Base-by-base conservation (phyloP, 2,888 invertebrate genomes). In the Pherbina coryleti region DNA sequence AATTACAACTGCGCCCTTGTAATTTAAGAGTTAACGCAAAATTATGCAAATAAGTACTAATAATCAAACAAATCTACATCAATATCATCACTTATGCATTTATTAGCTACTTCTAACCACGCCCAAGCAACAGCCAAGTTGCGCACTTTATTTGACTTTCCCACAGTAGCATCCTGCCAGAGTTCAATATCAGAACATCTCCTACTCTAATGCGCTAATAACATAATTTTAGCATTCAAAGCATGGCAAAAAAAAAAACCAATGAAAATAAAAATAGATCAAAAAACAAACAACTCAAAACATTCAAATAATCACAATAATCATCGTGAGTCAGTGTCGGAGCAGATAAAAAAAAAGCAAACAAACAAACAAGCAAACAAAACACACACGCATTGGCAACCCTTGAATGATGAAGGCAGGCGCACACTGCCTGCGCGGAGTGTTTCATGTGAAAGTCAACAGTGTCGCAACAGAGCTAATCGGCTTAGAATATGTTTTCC, bases 371-470 rank as follows among this genome's bases (percentile, higher is more conserved):
- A 75, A 17, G 49, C 37, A 22, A 51, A 28, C 22, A 66, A 64
- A 70, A 34, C 74, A 77, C 77, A 22, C 77, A 62, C 72, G 49
- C 62, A n/a, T 57, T 19, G 67, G 71, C 73, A 60, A 22, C 73
- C 57, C 37, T 60, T 66, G 34, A 51, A 28, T 44, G 14, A 44
- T 11, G 7, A 44, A 44, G 44, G 14, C 14, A 44, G 14, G 14
- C 14, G 11, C 44, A 11, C 44, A 44, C 14, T 44, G 44, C 11
- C 44, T 11, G 44, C 11, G 44, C 44, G 14, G 1, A 1, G 44
- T 44, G 44, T 44, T 44, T 14, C 44, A 87, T 87, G 87, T 84
- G 88, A 88, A 87, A 87, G 87, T 87, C 88, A 87, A 88, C 80
- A 83, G 81, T 44, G 11, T 82, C 72, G 79, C 78, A 81, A 83